phyloP scores from a whole-genome alignment of 2,113 vertebrate genomes.

The Tetraodon nigroviridis region DNA sequence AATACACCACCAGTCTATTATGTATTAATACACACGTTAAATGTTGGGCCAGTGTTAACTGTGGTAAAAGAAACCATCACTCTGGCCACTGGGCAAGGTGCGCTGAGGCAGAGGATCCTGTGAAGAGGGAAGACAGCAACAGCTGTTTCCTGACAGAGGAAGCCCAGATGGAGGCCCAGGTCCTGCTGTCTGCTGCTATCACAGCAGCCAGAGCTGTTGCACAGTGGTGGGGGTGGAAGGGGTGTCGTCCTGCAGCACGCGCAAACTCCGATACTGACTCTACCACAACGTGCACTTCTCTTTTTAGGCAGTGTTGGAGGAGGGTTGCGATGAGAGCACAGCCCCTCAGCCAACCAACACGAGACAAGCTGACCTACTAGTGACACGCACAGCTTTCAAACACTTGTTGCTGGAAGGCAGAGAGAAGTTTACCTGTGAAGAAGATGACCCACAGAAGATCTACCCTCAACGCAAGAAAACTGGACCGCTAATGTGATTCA shows the following conservation, averaged over 20 bases:
- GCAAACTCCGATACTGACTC: constrained; percentile 4
- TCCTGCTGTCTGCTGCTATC: constrained; percentile 71
- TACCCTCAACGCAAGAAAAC: constrained; percentile 5
- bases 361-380: constrained; percentile 61
- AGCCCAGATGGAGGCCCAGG: constrained; percentile 74
- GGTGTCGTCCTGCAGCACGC: constrained; percentile 29
- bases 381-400: constrained; percentile 22
- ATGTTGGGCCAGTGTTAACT: too few relatives aligned
- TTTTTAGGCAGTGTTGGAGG: constrained; percentile 51
- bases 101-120: not conserved
- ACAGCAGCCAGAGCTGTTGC: constrained; percentile 67
- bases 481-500: not conserved
- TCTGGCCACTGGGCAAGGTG: too few relatives aligned
- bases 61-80: too few relatives aligned
- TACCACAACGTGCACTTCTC: constrained; percentile 48
- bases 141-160: constrained; percentile 90
- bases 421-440: not conserved
- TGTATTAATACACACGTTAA: too few relatives aligned
- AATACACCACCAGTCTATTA: too few relatives aligned
- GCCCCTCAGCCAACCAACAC: constrained; percentile 56
- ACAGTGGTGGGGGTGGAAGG: constrained; percentile 66
- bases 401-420: constrained; percentile 22
- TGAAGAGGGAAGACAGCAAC: constrained; percentile 40
- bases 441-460: constrained; percentile 20
- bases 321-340: constrained; percentile 63